These are phyloP conservation scores for Myopa testacea DNA, from an alignment of 2,888 invertebrate species.

Conservation along the genomic window DNA sequence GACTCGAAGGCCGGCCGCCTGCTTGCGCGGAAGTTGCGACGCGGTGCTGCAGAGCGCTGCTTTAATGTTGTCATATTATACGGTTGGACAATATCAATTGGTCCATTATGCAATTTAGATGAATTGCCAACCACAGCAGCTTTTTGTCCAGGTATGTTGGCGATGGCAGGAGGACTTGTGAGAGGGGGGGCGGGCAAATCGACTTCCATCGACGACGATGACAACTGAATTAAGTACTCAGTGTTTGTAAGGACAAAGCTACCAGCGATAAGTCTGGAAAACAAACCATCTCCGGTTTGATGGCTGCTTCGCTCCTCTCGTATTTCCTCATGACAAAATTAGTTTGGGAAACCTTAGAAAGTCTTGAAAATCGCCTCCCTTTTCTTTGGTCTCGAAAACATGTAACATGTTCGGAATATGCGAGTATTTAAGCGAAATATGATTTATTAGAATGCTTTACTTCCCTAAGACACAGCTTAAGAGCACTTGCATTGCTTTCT, in stretches of 20 bases:
- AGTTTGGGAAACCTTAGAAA: conserved; percentile 20
- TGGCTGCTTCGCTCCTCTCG: no score
- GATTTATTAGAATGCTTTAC: conserved; percentile 9
- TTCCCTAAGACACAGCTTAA: not conserved
- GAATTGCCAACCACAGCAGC: conserved; percentile 31
- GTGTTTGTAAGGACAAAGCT: not conserved
- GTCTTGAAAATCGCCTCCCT: not conserved
- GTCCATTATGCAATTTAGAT: conserved; percentile 52
- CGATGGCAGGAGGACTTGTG: not conserved
- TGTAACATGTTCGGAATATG: not conserved
- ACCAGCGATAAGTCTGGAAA: no score
- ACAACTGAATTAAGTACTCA: no score
- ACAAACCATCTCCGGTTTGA: no score
- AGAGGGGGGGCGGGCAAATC: not conserved
- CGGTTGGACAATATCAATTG: conserved; percentile 51
- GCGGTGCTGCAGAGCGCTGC: conserved; percentile 8
- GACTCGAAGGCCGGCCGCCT: not conserved
- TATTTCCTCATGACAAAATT: no score
- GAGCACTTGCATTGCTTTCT: not conserved
- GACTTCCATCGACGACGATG: not conserved
- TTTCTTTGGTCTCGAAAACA: conserved; percentile 9
- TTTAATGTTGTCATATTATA: conserved; percentile 49
- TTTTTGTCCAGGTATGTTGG: conserved; percentile 1
- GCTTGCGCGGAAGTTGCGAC: conserved; percentile 23
- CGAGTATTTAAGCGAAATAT: not conserved